A percentile compares a stretch with the other conserved stretches of the same genome.
These are phyloP conservation scores for Idaea aversata DNA, from an alignment of 2,888 invertebrate species.

Conservation along the genomic window DNA sequence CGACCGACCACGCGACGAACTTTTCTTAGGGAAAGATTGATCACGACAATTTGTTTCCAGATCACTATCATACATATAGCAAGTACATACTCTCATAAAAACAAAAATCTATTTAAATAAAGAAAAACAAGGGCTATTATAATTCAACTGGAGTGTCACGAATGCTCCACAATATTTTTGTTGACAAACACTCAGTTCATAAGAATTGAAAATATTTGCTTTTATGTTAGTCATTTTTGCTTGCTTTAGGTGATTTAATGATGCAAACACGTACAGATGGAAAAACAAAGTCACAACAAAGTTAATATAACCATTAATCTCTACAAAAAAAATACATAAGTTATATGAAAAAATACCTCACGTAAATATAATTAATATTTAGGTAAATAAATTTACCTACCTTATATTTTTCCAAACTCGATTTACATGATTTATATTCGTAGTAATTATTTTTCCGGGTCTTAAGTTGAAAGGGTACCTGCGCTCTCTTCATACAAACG, in stretches of 20 bases:
- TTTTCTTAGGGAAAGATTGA: constrained; percentile 39
- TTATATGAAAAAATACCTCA: too few species aligned
- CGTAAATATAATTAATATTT: too few species aligned
- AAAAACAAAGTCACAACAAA: neutral
- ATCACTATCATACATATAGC: constrained; percentile 14
- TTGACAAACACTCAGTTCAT: constrained; percentile 13
- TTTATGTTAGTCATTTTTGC: neutral
- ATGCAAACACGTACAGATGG: neutral
- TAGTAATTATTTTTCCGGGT: too few species aligned
- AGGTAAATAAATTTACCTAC: too few species aligned
- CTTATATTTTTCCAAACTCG: too few species aligned
- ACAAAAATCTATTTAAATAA: constrained; percentile 14
- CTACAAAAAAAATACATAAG: neutral
- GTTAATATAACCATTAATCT: neutral
- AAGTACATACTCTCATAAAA: constrained; percentile 20
- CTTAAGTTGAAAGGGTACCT: too few species aligned
- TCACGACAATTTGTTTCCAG: constrained; percentile 33
- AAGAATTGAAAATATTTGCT: neutral
- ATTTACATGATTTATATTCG: too few species aligned
- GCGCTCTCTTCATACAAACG: too few species aligned
- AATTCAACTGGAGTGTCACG: constrained; percentile 4
- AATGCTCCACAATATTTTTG: constrained; percentile 4
- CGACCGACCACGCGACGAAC: constrained; percentile 31
- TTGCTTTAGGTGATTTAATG: neutral
- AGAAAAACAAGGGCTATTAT: constrained; percentile 5